phyloP scores from a whole-genome alignment of 1,140 invertebrate species.

The Chionoecetes opilio region DNA sequence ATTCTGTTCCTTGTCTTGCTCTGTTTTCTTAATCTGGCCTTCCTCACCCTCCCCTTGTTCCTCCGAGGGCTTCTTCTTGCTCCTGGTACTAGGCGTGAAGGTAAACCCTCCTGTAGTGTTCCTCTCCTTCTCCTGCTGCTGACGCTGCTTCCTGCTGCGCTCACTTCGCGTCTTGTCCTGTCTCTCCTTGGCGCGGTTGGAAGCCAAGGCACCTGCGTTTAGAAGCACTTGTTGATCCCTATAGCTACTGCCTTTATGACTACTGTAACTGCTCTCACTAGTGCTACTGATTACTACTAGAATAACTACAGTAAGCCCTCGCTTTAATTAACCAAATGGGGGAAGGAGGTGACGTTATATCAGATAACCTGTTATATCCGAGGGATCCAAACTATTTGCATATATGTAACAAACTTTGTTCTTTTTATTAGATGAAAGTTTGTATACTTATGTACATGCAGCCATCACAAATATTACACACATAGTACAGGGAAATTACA shows the following conservation, averaged over 20 bases:
- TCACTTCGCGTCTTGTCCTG: conserved; percentile 61
- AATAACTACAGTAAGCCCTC: too few species aligned
- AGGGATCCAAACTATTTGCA: too few species aligned
- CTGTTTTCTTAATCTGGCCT: not conserved
- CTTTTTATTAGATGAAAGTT: too few species aligned
- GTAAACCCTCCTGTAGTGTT: conserved; percentile 70
- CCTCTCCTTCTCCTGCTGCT: conserved; percentile 64
- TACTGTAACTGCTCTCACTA: too few species aligned
- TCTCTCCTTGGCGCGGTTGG: conserved; percentile 62
- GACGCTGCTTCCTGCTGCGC: conserved; percentile 34
- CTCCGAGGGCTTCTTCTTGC: not conserved
- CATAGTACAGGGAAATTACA: too few species aligned
- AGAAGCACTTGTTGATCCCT: not conserved
- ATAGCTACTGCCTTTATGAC: not conserved
- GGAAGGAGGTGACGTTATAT: too few species aligned
- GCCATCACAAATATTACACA: too few species aligned
- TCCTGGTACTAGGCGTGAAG: conserved; percentile 66
- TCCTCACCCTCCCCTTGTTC: not conserved
- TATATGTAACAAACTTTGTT: too few species aligned
- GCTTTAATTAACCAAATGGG: too few species aligned
- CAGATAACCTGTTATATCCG: too few species aligned
- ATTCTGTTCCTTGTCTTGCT: not conserved
- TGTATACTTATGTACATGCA: too few species aligned
- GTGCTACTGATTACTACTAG: too few species aligned
- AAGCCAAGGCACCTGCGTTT: conserved; percentile 64